A percentile compares a stretch with the other conserved stretches of the same genome.
Evolutionary conservation across 2,888 invertebrate genomes (phyloP).

Genomic region (Rhagonycha fulva): DNA sequence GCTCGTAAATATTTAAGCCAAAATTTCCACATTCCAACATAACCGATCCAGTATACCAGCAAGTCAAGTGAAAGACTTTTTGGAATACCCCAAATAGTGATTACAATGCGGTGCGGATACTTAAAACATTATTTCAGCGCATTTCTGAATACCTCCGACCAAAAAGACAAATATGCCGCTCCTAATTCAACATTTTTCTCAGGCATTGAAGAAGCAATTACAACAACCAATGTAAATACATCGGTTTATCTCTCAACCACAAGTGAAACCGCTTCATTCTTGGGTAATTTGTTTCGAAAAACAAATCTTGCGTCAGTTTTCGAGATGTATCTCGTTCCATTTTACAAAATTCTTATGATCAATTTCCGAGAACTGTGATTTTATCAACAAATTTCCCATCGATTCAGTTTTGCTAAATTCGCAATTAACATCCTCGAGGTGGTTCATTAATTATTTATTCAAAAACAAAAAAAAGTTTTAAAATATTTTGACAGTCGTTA

Average conservation of each 20-base stretch:
- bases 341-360: not conserved
- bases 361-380: not conserved
- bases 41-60: not conserved
- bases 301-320: constrained; percentile 13
- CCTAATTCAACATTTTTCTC: constrained; percentile 27
- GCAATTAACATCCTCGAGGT: not conserved
- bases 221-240: constrained; percentile 22
- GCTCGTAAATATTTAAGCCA: not conserved
- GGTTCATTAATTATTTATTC: not conserved
- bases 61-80: not conserved
- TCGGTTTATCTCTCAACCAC: constrained; percentile 20
- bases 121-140: not conserved
- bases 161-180: constrained; percentile 28
- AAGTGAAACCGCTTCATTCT: constrained; percentile 28
- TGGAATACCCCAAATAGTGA: not conserved
- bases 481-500: not conserved
- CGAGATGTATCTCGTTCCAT: constrained; percentile 1
- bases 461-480: not conserved
- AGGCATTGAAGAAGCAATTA: constrained; percentile 25
- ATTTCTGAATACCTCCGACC: not conserved
- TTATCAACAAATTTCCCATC: not conserved
- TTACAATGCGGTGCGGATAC: not conserved
- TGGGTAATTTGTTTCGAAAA: constrained; percentile 23
- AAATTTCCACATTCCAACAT: not conserved
- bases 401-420: not conserved